Conservation (phyloP, 1,140 invertebrate genomes). For the Macrobrachium nipponense region DNA sequence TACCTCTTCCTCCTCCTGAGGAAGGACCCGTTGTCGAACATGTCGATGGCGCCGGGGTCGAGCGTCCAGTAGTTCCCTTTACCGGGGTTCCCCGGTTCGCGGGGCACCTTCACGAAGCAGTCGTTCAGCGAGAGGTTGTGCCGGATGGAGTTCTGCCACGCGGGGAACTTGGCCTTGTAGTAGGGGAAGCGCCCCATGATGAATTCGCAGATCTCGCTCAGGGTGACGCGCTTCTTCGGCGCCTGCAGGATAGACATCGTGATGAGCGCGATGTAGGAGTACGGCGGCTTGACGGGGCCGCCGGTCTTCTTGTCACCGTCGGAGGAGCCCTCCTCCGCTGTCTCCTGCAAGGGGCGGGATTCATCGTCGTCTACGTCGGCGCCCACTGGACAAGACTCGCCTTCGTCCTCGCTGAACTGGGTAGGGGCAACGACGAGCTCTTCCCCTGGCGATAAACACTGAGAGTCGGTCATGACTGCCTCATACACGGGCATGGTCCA, state of each 20-base stretch:
- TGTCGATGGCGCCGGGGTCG: slow-evolving; percentile 96
- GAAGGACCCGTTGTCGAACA: slow-evolving; percentile 99
- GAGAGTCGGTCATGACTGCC: slow-evolving; percentile 35
- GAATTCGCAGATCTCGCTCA: slow-evolving; percentile 98
- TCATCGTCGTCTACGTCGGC: slow-evolving; percentile 54
- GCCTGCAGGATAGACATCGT: slow-evolving; percentile 98
- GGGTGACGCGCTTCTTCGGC: slow-evolving; percentile 94
- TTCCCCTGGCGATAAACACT: slow-evolving; percentile 30
- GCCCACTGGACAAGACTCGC: slow-evolving; percentile 4
- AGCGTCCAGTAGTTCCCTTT: slow-evolving; percentile 99
- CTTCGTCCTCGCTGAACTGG: slow-evolving; percentile 48
- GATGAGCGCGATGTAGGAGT: slow-evolving; percentile 97
- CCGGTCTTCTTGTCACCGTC: slow-evolving; percentile 65
- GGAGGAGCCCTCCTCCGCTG: slow-evolving; percentile 6
- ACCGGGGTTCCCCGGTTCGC: slow-evolving; percentile 97
- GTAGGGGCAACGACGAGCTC: slow-evolving; percentile 7
- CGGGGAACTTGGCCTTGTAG: slow-evolving; percentile 94
- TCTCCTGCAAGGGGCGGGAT: slow-evolving; percentile 10
- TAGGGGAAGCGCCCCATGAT: slow-evolving; percentile 98
- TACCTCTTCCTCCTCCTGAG: slow-evolving; percentile 93
- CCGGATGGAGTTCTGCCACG: slow-evolving; percentile 96
- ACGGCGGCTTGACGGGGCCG: slow-evolving; percentile 89
- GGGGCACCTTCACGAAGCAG: slow-evolving; percentile 98
- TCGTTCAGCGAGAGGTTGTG: slow-evolving; percentile 98
- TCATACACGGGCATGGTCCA: slow-evolving; percentile 53